Conservation (phyloP, 37 sponge, comb jelly and placozoan species). For the Bolinopsis microptera region DNA sequence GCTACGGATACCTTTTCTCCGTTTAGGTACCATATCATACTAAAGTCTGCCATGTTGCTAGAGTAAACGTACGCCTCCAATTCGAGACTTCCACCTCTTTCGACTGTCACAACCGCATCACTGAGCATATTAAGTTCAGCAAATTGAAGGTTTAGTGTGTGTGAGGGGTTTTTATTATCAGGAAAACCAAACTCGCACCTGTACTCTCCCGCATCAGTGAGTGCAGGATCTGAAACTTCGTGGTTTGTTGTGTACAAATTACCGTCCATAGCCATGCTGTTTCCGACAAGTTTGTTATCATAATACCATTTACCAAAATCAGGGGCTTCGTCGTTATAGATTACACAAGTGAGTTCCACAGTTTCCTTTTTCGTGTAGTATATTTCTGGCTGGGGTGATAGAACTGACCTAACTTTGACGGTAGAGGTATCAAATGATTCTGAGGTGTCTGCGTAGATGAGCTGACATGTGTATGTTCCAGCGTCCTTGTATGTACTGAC, state of each 20-base stretch:
- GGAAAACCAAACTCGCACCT: not conserved
- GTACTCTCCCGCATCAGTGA: slow-evolving; percentile 2
- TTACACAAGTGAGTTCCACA: not conserved
- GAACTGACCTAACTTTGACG: not conserved
- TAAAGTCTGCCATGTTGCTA: not conserved
- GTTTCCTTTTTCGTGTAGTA: not conserved
- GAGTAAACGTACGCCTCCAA: not conserved
- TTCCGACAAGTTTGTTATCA: not conserved
- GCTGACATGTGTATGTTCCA: slow-evolving; percentile 27
- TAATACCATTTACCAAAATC: not conserved
- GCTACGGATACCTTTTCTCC: not conserved
- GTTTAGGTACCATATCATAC: slow-evolving; percentile 5
- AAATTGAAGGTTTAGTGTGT: slow-evolving; percentile 6
- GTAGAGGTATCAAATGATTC: not conserved
- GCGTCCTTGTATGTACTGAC: not conserved
- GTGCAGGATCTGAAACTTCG: not conserved
- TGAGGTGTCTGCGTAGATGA: slow-evolving; percentile 10
- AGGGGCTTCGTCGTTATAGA: not conserved
- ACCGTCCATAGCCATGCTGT: not conserved
- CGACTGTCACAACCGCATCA: not conserved
- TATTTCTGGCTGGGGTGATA: not conserved
- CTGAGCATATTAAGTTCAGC: not conserved
- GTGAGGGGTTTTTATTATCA: slow-evolving; percentile 1
- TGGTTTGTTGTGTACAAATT: not conserved
- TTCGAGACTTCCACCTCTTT: not conserved